Evolutionary conservation across 2,797 vertebrate species (phyloP), one percentile per base, ranked within the genome.

Genomic region (Sebastes vulpes): DNA sequence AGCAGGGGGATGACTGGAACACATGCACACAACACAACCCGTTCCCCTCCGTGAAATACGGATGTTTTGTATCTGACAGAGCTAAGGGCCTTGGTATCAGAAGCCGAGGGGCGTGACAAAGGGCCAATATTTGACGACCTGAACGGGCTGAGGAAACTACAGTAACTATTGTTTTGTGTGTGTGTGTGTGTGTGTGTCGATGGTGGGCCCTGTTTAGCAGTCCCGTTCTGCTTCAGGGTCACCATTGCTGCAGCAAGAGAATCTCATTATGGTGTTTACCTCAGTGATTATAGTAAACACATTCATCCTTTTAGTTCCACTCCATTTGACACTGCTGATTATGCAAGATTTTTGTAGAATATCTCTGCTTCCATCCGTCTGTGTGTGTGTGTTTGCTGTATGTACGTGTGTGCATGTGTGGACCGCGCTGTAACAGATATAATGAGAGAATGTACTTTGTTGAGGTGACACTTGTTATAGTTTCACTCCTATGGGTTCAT

Each of bases 301-400:
- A 74, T 78, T 86, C 76, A 87, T 84, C 72, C 65, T 76, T 77
- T 86, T 75, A 73, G 78, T 84, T 85, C 65, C 76, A 59, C 31
- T 74, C 54, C 57, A 79, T 85, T 85, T 65, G 58, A 69, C 54
- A 26, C 42, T 69, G 74, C 75, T 82, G 69, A 84, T 86, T 60
- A 83, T 79, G 42, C 57, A 74, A 78, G 9, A 12, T 64, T 35
- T 63, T 26, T 63, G 2, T 23, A 18, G 18, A 57, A 25, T 12
- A 66, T 59, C 20, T 72, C n/a, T 4, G n/a, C 46, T 26, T 25
- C 53, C 14, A 67, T 42, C 10, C 2, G 2, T 28, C 16, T 68
- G 42, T 48, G 42, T 38, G 35, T 35, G 14, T 64, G 32, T 35
- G 16, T 50, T 16, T 65, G 18, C 5, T 38, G 10, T 59, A 11